A percentile compares a stretch with the other conserved stretches of the same genome.
phyloP scores from a whole-genome alignment of 1,140 invertebrate species.

The Meloidogyne hapla region DNA sequence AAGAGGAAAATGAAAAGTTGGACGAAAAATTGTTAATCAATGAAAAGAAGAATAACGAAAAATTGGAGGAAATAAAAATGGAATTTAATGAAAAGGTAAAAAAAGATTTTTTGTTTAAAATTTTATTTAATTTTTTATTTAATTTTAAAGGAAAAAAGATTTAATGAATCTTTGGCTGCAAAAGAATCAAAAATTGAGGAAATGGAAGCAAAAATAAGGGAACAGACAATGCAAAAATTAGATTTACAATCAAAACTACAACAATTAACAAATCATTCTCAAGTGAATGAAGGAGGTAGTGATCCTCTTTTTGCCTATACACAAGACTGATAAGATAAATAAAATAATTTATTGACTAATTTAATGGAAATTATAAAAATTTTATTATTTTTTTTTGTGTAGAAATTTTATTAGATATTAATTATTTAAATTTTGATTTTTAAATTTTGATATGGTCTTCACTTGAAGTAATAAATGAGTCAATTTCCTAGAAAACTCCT shows the following conservation, averaged over 20 bases:
- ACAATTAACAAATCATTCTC: conserved; percentile 16
- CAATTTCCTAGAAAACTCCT: too few species aligned
- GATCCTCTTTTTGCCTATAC: conserved; percentile 17
- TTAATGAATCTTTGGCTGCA: background rate
- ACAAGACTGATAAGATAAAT: conserved; percentile 12
- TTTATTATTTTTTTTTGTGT: too few species aligned
- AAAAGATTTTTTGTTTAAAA: background rate
- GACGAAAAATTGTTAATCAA: background rate
- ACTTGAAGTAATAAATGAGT: background rate
- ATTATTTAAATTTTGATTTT: too few species aligned
- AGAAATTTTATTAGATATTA: too few species aligned
- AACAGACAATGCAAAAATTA: conserved; percentile 1
- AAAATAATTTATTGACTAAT: background rate
- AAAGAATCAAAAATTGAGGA: conserved; percentile 13
- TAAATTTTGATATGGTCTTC: background rate
- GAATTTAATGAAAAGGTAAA: background rate
- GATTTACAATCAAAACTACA: background rate
- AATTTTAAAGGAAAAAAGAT: background rate
- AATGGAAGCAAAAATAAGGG: conserved; percentile 11
- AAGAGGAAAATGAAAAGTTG: background rate
- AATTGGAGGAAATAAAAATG: background rate
- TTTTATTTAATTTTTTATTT: too few species aligned
- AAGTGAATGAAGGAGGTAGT: background rate
- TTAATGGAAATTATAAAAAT: too few species aligned
- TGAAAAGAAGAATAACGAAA: background rate